Percentiles rank a stretch among this genome's conserved stretches.
phyloP scores from a whole-genome alignment of 2,888 invertebrate species.

The Halocaridina rubra region DNA sequence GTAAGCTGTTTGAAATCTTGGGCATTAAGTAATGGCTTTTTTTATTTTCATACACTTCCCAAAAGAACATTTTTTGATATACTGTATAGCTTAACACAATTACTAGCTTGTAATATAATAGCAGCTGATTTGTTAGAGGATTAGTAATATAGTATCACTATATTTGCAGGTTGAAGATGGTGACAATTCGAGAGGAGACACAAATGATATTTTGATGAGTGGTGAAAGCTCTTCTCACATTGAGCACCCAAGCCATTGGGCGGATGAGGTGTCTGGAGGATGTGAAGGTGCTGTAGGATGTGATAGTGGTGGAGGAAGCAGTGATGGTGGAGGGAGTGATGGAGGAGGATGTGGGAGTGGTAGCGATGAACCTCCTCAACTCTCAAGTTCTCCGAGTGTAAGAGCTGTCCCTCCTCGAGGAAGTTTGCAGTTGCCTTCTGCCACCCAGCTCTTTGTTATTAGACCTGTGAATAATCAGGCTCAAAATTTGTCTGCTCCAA shows the following conservation, averaged over 20 bases:
- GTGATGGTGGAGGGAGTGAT: conserved; percentile 20
- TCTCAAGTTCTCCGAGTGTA: conserved; percentile 51
- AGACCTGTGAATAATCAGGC: conserved; percentile 68
- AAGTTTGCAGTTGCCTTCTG: conserved; percentile 32
- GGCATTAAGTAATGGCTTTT: no score
- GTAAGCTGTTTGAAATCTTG: neutral
- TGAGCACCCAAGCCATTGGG: conserved; percentile 28
- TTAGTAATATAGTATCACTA: no score
- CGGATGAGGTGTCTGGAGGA: conserved; percentile 18
- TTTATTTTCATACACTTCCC: no score
- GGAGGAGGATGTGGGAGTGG: conserved; percentile 31
- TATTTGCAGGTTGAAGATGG: conserved; percentile 37
- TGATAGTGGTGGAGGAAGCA: conserved; percentile 12
- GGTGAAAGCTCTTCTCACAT: conserved; percentile 20
- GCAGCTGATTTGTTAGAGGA: no score
- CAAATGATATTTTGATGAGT: conserved; percentile 31
- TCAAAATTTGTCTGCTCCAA: conserved; percentile 65
- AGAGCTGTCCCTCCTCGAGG: conserved; percentile 41
- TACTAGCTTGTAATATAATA: no score
- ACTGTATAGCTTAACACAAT: no score
- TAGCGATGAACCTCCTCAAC: conserved; percentile 53
- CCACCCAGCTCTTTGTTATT: conserved; percentile 66
- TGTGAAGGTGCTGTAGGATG: conserved; percentile 15
- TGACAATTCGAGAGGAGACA: conserved; percentile 35
- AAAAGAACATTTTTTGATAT: no score